A percentile compares a stretch with the other conserved stretches of the same genome.
These are phyloP conservation scores for Thamnophis elegans DNA, from an alignment of 2,797 vertebrate genomes.

Conservation along the genomic window DNA sequence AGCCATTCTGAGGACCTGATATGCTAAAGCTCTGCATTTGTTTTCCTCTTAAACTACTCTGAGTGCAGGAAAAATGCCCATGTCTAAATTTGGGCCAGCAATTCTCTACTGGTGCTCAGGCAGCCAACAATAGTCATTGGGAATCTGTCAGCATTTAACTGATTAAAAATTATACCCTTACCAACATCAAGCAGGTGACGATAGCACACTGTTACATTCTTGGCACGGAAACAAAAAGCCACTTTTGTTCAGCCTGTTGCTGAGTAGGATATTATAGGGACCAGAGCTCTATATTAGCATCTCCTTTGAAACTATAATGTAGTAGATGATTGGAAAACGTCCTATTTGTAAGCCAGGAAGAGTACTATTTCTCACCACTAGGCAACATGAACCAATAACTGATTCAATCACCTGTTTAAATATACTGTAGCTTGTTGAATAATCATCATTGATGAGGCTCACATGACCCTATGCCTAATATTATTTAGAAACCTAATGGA, in stretches of 20 bases:
- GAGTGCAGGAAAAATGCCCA: not conserved
- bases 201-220: not conserved
- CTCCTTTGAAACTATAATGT: not conserved
- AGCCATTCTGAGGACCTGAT: not conserved
- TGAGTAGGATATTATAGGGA: not conserved
- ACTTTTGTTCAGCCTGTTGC: not conserved
- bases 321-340: not conserved
- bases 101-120: not conserved
- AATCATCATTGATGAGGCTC: not conserved
- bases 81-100: not conserved
- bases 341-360: not conserved
- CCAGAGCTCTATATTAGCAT: not conserved
- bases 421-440: not conserved
- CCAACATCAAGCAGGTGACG: not conserved
- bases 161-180: not conserved
- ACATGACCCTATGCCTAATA: not conserved
- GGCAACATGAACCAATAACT: not conserved
- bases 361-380: not conserved
- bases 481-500: not conserved
- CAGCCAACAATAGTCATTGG: not conserved
- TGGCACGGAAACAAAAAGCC: not conserved
- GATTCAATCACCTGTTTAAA: not conserved
- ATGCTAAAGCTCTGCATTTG: not conserved
- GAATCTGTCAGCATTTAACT: conserved; percentile 5
- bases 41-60: not conserved